Conservation (phyloP, 2,888 invertebrate species). For the Boloria selene region DNA sequence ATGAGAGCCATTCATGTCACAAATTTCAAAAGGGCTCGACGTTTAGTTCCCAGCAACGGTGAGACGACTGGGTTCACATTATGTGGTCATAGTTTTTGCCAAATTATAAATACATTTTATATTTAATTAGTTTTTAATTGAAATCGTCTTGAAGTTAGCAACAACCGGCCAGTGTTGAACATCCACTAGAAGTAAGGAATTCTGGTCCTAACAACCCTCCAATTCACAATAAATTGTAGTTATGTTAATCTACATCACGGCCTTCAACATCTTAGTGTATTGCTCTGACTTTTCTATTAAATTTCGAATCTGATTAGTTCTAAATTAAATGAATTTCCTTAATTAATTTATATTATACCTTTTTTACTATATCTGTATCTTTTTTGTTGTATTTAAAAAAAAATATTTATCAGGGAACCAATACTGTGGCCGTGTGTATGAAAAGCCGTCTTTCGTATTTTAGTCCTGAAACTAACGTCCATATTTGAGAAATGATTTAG, state of each 20-base stretch:
- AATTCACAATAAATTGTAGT: constrained; percentile 73
- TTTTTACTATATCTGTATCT: background rate
- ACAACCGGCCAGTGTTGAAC: constrained; percentile 77
- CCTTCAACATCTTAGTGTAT: constrained; percentile 46
- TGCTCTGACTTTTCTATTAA: constrained; percentile 4
- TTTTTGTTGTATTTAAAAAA: background rate
- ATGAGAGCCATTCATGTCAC: constrained; percentile 55
- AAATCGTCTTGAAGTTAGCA: constrained; percentile 65
- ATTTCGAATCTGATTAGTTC: constrained; percentile 13
- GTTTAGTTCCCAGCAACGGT: constrained; percentile 52
- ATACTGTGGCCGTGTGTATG: constrained; percentile 56
- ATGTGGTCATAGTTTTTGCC: constrained; percentile 59
- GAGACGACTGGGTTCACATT: constrained; percentile 45
- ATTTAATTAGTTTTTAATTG: constrained; percentile 61
- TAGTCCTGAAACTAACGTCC: constrained; percentile 79
- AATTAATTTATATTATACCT: background rate
- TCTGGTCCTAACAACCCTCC: constrained; percentile 77
- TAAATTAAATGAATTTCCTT: background rate
- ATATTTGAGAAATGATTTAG: constrained; percentile 78
- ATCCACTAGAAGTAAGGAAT: constrained; percentile 77
- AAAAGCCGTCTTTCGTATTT: constrained; percentile 74
- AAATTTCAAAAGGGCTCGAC: constrained; percentile 52
- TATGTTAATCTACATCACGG: constrained; percentile 67
- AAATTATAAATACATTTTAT: constrained; percentile 54
- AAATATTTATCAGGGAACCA: constrained; percentile 25